Percentiles rank a stretch among this genome's conserved stretches.
These are phyloP conservation scores for Stenodema calcarata DNA, from an alignment of 2,888 invertebrate genomes.

Conservation along the genomic window DNA sequence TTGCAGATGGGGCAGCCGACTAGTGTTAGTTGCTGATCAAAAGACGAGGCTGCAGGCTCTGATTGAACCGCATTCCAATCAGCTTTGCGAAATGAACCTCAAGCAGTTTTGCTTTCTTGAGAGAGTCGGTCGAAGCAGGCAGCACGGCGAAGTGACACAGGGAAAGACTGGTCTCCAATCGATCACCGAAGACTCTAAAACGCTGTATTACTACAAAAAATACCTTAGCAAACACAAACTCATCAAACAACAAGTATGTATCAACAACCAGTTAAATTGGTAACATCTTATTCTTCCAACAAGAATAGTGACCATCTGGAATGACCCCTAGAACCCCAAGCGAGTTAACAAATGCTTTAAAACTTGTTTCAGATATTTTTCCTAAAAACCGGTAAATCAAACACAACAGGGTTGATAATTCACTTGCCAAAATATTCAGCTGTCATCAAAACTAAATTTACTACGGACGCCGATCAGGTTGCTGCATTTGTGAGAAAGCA, in stretches of 20 bases:
- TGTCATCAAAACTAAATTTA: conserved; percentile 66
- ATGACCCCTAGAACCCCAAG: too few relatives aligned
- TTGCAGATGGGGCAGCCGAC: conserved; percentile 67
- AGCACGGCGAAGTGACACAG: conserved; percentile 73
- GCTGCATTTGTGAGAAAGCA: conserved; percentile 66
- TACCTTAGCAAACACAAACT: conserved; percentile 67
- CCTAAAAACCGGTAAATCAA: conserved; percentile 63
- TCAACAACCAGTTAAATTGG: too few relatives aligned
- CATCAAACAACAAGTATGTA: conserved; percentile 67
- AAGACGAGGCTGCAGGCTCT: conserved; percentile 67
- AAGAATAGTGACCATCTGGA: too few relatives aligned
- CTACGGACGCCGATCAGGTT: conserved; percentile 66
- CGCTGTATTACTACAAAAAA: conserved; percentile 71
- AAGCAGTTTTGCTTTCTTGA: conserved; percentile 77
- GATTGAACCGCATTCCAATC: conserved; percentile 62
- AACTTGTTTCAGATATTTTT: conserved; percentile 60
- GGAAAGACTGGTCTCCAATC: conserved; percentile 68
- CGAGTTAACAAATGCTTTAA: too few relatives aligned
- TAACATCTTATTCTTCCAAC: too few relatives aligned
- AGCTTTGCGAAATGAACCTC: conserved; percentile 61
- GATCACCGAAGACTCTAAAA: conserved; percentile 68
- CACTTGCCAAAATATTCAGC: conserved; percentile 71
- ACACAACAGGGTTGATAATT: conserved; percentile 65
- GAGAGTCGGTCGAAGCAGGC: conserved; percentile 73
- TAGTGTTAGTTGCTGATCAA: conserved; percentile 77